These are phyloP conservation scores for Australoheros scitulus DNA, from an alignment of 2,113 vertebrate genomes.

Conservation along the genomic window DNA sequence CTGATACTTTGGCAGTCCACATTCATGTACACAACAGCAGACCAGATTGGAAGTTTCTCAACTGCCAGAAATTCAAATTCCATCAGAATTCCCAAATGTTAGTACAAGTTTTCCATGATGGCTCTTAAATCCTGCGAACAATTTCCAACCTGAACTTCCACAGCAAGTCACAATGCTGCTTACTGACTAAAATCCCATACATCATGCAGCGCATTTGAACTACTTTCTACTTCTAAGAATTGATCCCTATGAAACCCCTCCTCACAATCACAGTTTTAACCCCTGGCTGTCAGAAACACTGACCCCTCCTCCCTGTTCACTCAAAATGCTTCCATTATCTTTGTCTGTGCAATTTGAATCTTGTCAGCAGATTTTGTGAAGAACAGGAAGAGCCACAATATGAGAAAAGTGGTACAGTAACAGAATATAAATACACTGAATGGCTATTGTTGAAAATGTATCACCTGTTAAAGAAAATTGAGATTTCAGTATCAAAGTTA, in stretches of 20 bases:
- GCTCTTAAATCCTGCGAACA: neutral
- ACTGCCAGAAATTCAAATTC: neutral
- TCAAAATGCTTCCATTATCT: fast-evolving
- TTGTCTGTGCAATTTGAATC: no score
- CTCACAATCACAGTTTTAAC: neutral
- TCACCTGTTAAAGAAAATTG: neutral
- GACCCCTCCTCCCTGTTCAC: neutral
- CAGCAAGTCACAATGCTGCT: neutral
- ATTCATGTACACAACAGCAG: fast-evolving
- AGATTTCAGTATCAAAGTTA: neutral
- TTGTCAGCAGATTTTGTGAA: neutral
- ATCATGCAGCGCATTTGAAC: neutral
- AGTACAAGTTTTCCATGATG: neutral
- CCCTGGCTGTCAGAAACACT: neutral
- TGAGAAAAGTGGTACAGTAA: no score
- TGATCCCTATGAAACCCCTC: neutral
- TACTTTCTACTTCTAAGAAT: neutral
- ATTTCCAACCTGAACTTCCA: neutral
- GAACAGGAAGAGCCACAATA: no score
- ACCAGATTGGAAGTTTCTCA: neutral
- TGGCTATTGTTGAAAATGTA: neutral
- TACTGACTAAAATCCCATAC: neutral
- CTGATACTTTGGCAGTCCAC: no score
- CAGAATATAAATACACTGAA: neutral
- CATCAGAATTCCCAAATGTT: neutral